Conservation (phyloP, 2,888 invertebrate genomes). For the Lycia hirtaria region DNA sequence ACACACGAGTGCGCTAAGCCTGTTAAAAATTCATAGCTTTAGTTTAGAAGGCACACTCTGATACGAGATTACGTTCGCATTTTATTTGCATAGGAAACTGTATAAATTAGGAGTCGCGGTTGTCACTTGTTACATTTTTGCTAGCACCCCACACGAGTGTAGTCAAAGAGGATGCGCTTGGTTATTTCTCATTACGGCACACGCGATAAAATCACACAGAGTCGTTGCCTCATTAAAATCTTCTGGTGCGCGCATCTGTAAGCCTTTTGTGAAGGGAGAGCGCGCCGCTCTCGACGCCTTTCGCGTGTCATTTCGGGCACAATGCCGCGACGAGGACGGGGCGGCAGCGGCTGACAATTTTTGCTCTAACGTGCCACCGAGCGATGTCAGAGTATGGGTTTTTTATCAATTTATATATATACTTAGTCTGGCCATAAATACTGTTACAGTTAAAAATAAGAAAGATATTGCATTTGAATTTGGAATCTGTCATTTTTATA, state of each 20-base stretch:
- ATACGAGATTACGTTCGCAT: conserved; percentile 38
- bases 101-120: conserved; percentile 53
- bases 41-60: conserved; percentile 40
- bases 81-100: conserved; percentile 43
- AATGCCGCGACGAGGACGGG: conserved; percentile 68
- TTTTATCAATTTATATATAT: conserved; percentile 75
- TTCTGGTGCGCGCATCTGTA: conserved; percentile 84
- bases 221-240: conserved; percentile 86
- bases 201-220: conserved; percentile 85
- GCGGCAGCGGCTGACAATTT: conserved; percentile 68
- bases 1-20: conserved; percentile 34
- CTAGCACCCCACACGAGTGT: conserved; percentile 64
- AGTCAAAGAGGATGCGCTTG: conserved; percentile 83
- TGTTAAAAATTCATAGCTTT: conserved; percentile 45
- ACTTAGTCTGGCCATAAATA: too few species aligned
- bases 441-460: too few species aligned
- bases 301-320: conserved; percentile 84
- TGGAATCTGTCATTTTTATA: too few species aligned
- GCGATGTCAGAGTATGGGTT: conserved; percentile 51
- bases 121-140: conserved; percentile 70
- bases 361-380: conserved; percentile 65
- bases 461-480: too few species aligned
- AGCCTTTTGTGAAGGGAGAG: conserved; percentile 81
- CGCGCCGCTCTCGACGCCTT: conserved; percentile 80
- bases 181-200: conserved; percentile 84